These are phyloP conservation scores for Ascidia mentula DNA, from an alignment of 23 tunicate genomes.

Conservation along the genomic window DNA sequence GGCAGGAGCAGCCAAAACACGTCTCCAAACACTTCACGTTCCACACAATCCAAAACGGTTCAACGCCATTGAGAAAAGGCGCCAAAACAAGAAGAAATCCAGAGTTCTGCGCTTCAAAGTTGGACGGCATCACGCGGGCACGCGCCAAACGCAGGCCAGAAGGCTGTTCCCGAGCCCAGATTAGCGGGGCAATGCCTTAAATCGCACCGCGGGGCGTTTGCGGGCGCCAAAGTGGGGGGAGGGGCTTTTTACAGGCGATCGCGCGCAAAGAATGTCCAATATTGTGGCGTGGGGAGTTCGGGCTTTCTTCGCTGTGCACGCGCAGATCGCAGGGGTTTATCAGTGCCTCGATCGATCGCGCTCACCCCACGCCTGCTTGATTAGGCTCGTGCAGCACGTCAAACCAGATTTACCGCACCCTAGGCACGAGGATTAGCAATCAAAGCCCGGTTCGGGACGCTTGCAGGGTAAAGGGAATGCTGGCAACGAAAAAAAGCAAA, in stretches of 20 bases:
- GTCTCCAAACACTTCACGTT: too few species aligned
- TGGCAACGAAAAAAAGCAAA: too few species aligned
- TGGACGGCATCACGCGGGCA: background rate
- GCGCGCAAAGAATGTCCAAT: slow-evolving; percentile 4
- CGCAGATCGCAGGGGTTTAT: background rate
- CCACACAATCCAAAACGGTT: too few species aligned
- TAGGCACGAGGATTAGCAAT: background rate
- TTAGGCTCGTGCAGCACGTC: slow-evolving; percentile 6
- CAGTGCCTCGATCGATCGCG: background rate
- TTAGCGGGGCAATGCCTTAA: background rate
- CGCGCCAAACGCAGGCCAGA: background rate
- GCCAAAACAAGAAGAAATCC: background rate
- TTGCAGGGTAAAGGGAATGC: too few species aligned
- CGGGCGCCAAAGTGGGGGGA: background rate
- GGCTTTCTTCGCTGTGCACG: background rate
- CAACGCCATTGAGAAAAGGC: too few species aligned
- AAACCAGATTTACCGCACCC: background rate
- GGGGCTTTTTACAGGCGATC: slow-evolving; percentile 9
- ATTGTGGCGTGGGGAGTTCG: background rate
- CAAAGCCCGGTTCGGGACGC: background rate
- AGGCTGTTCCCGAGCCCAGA: background rate
- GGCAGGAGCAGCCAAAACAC: too few species aligned
- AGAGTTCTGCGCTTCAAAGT: background rate
- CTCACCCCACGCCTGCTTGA: background rate
- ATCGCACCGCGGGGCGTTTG: slow-evolving; percentile 3